Conservation (phyloP, 2,888 invertebrate species). For the Pterostichus niger region DNA sequence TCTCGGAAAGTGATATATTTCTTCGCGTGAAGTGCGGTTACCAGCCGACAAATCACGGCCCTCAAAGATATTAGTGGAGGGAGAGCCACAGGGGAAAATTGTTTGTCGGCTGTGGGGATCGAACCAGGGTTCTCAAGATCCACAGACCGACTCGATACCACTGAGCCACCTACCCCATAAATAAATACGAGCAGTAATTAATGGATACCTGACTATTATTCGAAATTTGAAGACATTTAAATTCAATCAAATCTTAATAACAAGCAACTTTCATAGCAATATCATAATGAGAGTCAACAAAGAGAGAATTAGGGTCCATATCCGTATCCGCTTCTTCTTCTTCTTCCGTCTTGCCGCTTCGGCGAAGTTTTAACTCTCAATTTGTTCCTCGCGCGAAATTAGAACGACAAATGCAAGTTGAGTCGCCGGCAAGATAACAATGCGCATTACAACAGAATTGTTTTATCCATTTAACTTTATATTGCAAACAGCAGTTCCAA, state of each 20-base stretch:
- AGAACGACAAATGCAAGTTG: constrained; percentile 64
- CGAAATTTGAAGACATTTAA: constrained; percentile 6
- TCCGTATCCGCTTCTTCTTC: constrained; percentile 36
- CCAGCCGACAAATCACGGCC: too few species aligned
- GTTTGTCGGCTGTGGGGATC: too few species aligned
- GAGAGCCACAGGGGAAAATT: too few species aligned
- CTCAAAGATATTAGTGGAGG: too few species aligned
- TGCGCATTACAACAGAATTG: constrained; percentile 63
- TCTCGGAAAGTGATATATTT: too few species aligned
- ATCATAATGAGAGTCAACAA: constrained; percentile 17
- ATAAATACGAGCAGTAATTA: too few species aligned
- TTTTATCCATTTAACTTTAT: constrained; percentile 67
- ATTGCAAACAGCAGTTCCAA: constrained; percentile 66
- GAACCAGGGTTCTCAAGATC: too few species aligned
- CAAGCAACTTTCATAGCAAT: constrained; percentile 4
- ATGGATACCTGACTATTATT: background rate
- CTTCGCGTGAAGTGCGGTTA: too few species aligned
- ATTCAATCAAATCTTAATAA: constrained; percentile 15
- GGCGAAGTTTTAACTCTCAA: constrained; percentile 59
- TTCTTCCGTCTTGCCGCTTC: constrained; percentile 22
- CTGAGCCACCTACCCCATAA: too few species aligned
- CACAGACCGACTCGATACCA: too few species aligned
- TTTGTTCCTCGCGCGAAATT: constrained; percentile 60
- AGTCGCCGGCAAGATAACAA: constrained; percentile 59
- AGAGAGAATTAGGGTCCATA: constrained; percentile 8